Conservation (phyloP, 2,797 vertebrate species). For the Gorsachius magnificus region DNA sequence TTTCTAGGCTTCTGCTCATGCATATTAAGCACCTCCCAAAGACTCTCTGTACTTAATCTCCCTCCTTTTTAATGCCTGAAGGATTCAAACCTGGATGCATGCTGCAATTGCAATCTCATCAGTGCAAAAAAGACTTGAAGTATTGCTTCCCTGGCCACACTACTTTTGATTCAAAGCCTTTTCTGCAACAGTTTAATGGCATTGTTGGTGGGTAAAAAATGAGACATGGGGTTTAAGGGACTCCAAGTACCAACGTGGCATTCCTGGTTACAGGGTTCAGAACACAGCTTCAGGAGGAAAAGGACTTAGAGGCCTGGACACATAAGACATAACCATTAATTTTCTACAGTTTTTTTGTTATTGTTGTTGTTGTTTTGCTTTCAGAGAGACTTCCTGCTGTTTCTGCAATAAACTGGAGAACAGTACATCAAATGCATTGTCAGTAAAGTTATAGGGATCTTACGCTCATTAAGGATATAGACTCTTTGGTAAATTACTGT, state of each 20-base stretch:
- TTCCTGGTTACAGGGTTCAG: neutral
- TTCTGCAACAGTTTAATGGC: neutral
- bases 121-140: neutral
- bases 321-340: neutral
- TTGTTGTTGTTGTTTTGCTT: neutral
- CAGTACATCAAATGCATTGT: conserved; percentile 9
- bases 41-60: neutral
- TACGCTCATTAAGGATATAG: conserved; percentile 25
- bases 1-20: conserved; percentile 14
- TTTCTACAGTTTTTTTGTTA: neutral
- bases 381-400: neutral
- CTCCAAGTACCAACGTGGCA: neutral
- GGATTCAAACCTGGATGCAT: neutral
- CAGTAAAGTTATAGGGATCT: conserved; percentile 43
- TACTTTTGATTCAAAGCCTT: neutral
- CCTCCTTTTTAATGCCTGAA: neutral
- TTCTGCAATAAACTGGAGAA: conserved; percentile 1
- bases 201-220: neutral
- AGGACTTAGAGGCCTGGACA: neutral
- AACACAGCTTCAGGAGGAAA: neutral
- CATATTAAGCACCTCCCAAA: neutral
- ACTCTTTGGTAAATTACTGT: conserved; percentile 48
- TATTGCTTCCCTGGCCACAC: neutral
- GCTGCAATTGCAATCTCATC: neutral
- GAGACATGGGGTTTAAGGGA: neutral